Evolutionary conservation across 2,888 invertebrate species (phyloP).

Genomic region (Coecobrya sp.): DNA sequence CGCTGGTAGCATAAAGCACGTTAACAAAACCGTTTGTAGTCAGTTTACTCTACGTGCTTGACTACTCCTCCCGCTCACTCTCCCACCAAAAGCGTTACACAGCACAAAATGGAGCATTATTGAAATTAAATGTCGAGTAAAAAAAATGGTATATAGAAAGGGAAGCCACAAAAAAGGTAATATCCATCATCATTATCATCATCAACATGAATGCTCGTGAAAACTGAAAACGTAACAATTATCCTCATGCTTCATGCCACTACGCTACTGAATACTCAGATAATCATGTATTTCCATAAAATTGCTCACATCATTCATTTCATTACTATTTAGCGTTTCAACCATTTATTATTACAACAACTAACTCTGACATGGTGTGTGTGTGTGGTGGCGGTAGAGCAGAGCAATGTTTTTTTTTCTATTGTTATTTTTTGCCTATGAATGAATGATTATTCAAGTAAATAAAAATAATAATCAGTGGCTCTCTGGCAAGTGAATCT

Average conservation of each 20-base stretch:
- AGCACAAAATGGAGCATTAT: neutral
- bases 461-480: no score
- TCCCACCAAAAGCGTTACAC: neutral
- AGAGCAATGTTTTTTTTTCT: no score
- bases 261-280: neutral
- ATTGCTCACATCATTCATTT: constrained; percentile 50
- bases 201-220: neutral
- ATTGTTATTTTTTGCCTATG: constrained; percentile 18
- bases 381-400: no score
- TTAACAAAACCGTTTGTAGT: neutral
- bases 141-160: neutral
- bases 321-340: constrained; percentile 10
- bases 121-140: neutral
- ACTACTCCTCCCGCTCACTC: neutral
- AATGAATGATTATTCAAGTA: constrained; percentile 53
- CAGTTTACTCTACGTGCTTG: neutral
- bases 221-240: constrained; percentile 40
- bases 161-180: constrained; percentile 35
- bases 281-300: constrained; percentile 46
- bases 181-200: constrained; percentile 12
- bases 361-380: no score
- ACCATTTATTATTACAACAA: neutral
- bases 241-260: neutral
- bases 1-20: no score
- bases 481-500: neutral